phyloP scores from a whole-genome alignment of 30 jellyfish, hydroid and myxozoan genomes.

The Hydra vulgaris region DNA sequence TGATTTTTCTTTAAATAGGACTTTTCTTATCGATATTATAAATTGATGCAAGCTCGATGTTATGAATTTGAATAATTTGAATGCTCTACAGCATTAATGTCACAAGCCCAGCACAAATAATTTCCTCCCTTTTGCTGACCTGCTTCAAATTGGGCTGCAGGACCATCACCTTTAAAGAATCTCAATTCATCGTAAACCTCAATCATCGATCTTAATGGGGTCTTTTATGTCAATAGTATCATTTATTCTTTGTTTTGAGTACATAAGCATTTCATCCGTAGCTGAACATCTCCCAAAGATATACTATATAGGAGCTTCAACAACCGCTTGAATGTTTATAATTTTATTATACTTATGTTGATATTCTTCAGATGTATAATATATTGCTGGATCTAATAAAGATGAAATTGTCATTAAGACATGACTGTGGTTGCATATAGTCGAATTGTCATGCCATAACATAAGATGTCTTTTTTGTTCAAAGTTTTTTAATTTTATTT shows the following conservation, averaged over 20 bases:
- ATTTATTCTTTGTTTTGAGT: no score
- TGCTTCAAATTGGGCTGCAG: slow-evolving; percentile 19
- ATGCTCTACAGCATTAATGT: background rate
- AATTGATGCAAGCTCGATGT: background rate
- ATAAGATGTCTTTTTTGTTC: background rate
- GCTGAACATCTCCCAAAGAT: background rate
- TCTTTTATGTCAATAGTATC: no score
- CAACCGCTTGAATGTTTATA: background rate
- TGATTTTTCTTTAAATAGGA: background rate
- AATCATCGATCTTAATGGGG: no score
- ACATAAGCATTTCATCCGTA: slow-evolving; percentile 2
- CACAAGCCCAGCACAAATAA: slow-evolving; percentile 12
- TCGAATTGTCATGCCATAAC: no score
- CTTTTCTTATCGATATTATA: background rate
- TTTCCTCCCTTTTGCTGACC: slow-evolving; percentile 18
- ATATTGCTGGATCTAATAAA: slow-evolving; percentile 6
- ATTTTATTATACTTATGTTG: background rate
- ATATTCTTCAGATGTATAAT: background rate
- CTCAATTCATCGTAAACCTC: slow-evolving; percentile 1
- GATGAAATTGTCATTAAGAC: background rate
- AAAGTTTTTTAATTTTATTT: background rate
- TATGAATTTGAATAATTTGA: background rate
- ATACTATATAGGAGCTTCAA: no score
- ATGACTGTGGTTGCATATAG: slow-evolving; percentile 4
- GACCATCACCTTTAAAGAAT: background rate